Percentiles rank a stretch among this genome's conserved stretches.
These are phyloP conservation scores for Lasioglossum calceatum DNA, from an alignment of 2,888 invertebrate genomes.

Conservation along the genomic window DNA sequence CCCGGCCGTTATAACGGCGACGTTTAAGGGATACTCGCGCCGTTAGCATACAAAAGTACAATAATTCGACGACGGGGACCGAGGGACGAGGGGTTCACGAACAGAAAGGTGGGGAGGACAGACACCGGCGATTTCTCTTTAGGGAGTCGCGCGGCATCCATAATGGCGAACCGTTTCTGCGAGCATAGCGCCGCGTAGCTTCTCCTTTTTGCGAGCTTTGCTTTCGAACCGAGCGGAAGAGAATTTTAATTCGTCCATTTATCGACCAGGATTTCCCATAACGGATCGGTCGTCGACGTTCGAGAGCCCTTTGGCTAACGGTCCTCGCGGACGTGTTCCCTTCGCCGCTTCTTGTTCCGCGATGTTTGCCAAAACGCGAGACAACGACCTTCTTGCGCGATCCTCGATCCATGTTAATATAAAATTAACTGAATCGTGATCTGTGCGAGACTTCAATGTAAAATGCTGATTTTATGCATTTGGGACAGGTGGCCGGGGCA, in stretches of 20 bases:
- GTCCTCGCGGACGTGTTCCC: neutral
- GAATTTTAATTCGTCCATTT: conserved; percentile 11
- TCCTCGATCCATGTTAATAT: neutral
- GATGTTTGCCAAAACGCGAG: neutral
- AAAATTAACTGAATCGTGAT: neutral
- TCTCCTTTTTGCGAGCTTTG: conserved; percentile 47
- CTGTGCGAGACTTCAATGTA: neutral
- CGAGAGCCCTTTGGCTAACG: neutral
- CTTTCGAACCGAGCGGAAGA: neutral
- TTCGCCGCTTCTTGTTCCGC: neutral
- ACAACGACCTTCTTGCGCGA: neutral
- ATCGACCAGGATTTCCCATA: conserved; percentile 3
- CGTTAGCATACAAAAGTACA: conserved; percentile 66
- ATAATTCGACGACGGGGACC: conserved; percentile 54
- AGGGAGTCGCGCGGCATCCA: conserved; percentile 52
- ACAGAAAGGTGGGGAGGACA: neutral
- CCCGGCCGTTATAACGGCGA: conserved; percentile 65
- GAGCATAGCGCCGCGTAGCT: conserved; percentile 25
- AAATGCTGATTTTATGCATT: no score
- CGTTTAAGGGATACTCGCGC: conserved; percentile 65
- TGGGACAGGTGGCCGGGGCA: neutral
- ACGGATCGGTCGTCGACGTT: neutral
- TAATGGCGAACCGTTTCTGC: conserved; percentile 51
- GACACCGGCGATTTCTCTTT: conserved; percentile 56
- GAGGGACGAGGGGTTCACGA: conserved; percentile 25